Evolutionary conservation across 2,113 vertebrate species (phyloP), one percentile per base, ranked within the genome.

Genomic region (Lasiurus cinereus): DNA sequence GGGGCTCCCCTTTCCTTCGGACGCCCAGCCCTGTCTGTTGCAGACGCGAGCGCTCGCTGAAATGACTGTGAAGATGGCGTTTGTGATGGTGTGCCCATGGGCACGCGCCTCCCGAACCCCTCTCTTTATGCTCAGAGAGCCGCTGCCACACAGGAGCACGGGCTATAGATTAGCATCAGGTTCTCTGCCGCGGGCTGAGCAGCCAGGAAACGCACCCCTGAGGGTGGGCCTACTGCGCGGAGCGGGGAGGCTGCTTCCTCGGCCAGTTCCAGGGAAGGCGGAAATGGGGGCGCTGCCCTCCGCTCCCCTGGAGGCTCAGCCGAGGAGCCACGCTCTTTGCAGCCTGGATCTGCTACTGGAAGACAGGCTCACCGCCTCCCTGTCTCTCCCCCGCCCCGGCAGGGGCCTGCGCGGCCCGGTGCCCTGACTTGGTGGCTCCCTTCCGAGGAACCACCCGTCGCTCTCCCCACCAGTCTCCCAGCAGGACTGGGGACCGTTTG

Each of bases 251-350:
- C 5, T 1, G 62, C 16, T 3, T 18, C 48, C 18, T 62, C 19
- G 1, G 2, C 33, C 2, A 2, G 2, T 50, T 33, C 39, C 72
- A 14, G 66, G 85, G 29, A 43, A 18, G 8, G 15, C 27, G 22
- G 85, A 14, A 4, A 22, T 0, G 0, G 0, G 5, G 6, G 29
- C 79, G 9, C 43, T 6, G 11, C 1, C 9, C 33, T 10, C 2
- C 1, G 59, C 22, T 5, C 9, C 73, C 13, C 64, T 14, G n/a
- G 50, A 72, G 66, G 46, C 33, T 19, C 29, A 4, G 33, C 69
- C 29, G 0, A 5, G 43, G 33, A 36, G 29, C 1, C 48, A 1
- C 19, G 5, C 1, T 27, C 48, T 1, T 2, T 11, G 73, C 6
- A 22, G 50, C 70, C 29, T 5, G 33, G 27, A 33, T 22, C n/a